phyloP scores from a whole-genome alignment of 2,797 vertebrate genomes.

The Jordanella pulchra region DNA sequence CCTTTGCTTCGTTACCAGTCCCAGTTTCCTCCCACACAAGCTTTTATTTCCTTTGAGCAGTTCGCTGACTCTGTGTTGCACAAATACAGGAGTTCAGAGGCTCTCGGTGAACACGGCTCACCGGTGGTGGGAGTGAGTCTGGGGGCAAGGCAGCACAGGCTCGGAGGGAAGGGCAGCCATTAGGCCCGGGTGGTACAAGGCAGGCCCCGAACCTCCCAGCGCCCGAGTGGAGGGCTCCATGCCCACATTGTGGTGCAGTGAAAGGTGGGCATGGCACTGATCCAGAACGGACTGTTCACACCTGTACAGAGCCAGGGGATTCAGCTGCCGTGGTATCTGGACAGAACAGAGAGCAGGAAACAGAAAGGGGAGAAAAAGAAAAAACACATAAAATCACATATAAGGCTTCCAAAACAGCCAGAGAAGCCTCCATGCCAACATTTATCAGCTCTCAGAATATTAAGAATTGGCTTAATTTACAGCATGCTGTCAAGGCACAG shows the following conservation, averaged over 20 bases:
- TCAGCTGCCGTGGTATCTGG: constrained; percentile 89
- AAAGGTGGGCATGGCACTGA: constrained; percentile 92
- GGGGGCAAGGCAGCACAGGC: constrained; percentile 67
- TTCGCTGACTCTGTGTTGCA: constrained; percentile 40
- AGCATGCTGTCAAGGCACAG: constrained; percentile 55
- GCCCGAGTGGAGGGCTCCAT: constrained; percentile 75
- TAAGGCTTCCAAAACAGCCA: constrained; percentile 30
- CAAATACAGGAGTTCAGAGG: constrained; percentile 40
- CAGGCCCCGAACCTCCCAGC: constrained; percentile 58
- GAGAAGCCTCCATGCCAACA: constrained; percentile 36
- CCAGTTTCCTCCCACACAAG: constrained; percentile 53
- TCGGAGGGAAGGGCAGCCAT: constrained; percentile 60
- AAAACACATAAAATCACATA: constrained; percentile 17
- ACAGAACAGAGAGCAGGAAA: constrained; percentile 34
- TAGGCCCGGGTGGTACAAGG: constrained; percentile 53
- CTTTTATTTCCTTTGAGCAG: constrained; percentile 39
- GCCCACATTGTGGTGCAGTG: constrained; percentile 85
- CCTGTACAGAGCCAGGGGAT: constrained; percentile 88
- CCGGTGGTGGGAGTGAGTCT: constrained; percentile 67
- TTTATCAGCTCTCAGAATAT: constrained; percentile 46
- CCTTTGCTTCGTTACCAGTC: constrained; percentile 57
- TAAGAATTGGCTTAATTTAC: constrained; percentile 61
- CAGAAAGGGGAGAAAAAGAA: constrained; percentile 4
- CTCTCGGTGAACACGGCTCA: constrained; percentile 61
- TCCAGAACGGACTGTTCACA: constrained; percentile 89